Evolutionary conservation across 2,113 vertebrate genomes (phyloP), one percentile per base, ranked within the genome.

Genomic region (Campylomormyrus numenius): DNA sequence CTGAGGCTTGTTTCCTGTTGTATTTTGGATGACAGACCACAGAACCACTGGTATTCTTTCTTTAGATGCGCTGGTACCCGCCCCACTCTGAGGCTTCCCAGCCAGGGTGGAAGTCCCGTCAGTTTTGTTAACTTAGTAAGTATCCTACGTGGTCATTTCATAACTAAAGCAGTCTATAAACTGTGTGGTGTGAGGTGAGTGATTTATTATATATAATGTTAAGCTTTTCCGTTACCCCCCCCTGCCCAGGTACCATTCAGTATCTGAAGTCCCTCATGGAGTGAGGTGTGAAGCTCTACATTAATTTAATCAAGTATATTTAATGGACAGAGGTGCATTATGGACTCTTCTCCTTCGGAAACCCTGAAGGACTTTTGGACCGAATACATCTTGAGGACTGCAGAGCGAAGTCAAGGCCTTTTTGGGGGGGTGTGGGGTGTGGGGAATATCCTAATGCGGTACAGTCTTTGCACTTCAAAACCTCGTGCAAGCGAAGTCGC

Each of bases 91-190:
- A 97, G 89, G 92, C 95, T n/a, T 93, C 96, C 42, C 96, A 96
- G 92, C 96, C 96, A 94, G 97, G 96, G 94, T 97, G 96, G 97
- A 97, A 97, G 85, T 96, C 96, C n/a, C 96, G 96, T 89, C 97
- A 97, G 93, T 96, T 97, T 94, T 97, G 97, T 95, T 97, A 96
- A 95, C 0, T 1, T 93, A 88, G 91, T 91, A 90, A 91, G 91
- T 91, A 90, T 83, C 8, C 48, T 53, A 45, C 39, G 19, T 88
- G 0, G 53, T 56, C 52, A 2, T 24, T 88, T 87, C 46, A 31
- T 35, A 49, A 85, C 46, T 3, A 31, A 27, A 49, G 48, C 48
- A 49, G 48, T 49, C 48, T 13, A 49, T 10, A 3, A 11, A 49
- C 48, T 0, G 0, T 49, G 48, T 49, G 48, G 48, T 48, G 46